Percentiles rank a stretch among this genome's conserved stretches.
Conservation (phyloP, 2,888 invertebrate species). For the Mechanitis mazaeus region DNA sequence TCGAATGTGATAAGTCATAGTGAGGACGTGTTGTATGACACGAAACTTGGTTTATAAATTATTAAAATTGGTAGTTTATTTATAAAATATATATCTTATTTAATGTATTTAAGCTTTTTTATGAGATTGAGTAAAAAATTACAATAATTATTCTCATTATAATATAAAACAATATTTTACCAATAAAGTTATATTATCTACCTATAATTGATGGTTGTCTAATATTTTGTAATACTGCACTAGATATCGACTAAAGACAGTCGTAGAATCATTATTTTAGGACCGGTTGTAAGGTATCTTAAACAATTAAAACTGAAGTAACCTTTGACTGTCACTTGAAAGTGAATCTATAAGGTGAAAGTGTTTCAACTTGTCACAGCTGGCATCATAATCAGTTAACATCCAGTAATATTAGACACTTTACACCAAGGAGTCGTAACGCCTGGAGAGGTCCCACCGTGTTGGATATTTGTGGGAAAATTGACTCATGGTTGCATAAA, state of each 20-base stretch:
- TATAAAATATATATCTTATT: no score
- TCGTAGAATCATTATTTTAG: no score
- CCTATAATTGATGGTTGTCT: no score
- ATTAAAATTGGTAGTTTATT: no score
- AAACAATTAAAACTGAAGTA: background rate
- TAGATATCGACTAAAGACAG: no score
- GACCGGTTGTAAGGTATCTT: background rate
- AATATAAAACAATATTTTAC: no score
- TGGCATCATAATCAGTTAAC: slow-evolving; percentile 31
- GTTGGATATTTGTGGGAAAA: slow-evolving; percentile 25
- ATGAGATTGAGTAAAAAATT: no score
- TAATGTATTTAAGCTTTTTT: no score
- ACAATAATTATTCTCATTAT: no score
- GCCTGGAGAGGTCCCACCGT: slow-evolving; percentile 14
- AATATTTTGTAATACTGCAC: no score
- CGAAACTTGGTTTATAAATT: no score
- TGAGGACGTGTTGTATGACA: background rate
- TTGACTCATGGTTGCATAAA: slow-evolving; percentile 18
- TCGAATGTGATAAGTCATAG: background rate
- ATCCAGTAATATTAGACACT: slow-evolving; percentile 23
- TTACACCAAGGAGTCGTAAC: slow-evolving; percentile 10
- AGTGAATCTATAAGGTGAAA: slow-evolving; percentile 40
- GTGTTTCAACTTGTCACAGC: slow-evolving; percentile 35
- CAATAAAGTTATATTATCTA: no score
- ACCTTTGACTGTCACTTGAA: slow-evolving; percentile 14